Evolutionary conservation across 2,888 invertebrate genomes (phyloP).

Genomic region (Cistogaster globosa): DNA sequence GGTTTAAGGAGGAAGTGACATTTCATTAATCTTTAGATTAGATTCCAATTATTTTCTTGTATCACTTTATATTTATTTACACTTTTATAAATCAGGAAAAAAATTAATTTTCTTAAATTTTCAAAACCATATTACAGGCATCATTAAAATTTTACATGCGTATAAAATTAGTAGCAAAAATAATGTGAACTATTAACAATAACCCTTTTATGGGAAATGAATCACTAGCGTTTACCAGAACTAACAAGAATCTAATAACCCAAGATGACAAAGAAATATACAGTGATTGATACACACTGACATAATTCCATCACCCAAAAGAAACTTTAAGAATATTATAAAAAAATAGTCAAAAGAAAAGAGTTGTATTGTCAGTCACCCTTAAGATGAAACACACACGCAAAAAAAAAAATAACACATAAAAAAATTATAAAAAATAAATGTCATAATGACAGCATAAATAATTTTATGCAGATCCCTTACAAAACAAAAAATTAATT

Average conservation of each 20-base stretch:
- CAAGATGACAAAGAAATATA: background rate
- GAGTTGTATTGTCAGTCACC: conserved; percentile 13
- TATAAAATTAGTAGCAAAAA: conserved; percentile 1
- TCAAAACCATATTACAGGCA: conserved; percentile 18
- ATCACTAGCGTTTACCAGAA: conserved; percentile 20
- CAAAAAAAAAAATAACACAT: too few species aligned
- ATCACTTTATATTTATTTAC: background rate
- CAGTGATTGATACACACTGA: conserved; percentile 30
- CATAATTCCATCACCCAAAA: conserved; percentile 23
- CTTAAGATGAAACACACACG: background rate
- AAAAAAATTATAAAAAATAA: background rate
- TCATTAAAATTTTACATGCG: conserved; percentile 20
- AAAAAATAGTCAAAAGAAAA: conserved; percentile 14
- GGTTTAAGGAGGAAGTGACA: too few species aligned
- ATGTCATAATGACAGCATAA: conserved; percentile 22
- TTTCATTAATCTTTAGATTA: too few species aligned
- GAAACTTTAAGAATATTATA: background rate
- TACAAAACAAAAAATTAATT: background rate
- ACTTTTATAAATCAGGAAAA: background rate
- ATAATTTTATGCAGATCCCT: conserved; percentile 31
- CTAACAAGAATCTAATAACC: conserved; percentile 37
- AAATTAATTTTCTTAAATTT: background rate
- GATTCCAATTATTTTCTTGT: background rate
- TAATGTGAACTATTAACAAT: conserved; percentile 4
- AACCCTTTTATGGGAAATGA: conserved; percentile 24